Base-by-base conservation (phyloP, 64 coral and sea anemone species). In the Stichodactyla helianthus region DNA sequence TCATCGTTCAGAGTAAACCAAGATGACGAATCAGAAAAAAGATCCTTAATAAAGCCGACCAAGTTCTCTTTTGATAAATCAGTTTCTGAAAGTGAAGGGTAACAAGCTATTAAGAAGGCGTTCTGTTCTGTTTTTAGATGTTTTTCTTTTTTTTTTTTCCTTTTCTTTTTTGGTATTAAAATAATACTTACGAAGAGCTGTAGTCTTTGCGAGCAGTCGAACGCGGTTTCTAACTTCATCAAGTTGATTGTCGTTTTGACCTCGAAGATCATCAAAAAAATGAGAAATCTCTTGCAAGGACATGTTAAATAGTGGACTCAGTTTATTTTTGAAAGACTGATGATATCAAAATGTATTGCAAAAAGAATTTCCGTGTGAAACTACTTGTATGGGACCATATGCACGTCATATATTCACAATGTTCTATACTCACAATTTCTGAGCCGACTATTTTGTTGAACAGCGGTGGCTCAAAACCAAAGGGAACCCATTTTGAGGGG, bases 231-330 rank as follows among this genome's bases (percentile, higher is more conserved):
- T 53, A 0, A 52, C 1, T 20, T 51, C 52, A 0, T 51, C 16
- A 16, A 81, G 78, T 51, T 81, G 15, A 1, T 54, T n/a, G 26
- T 81, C 7, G 78, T 20, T 81, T 81, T 51, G 5, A 22, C 50
- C 52, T 54, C 78, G 78, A 81, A 81, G 14, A 20, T 81, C 50
- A 22, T 81, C 78, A 81, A 81, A 81, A 81, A 81, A 54, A n/a
- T 12, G 78, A 81, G 78, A 52, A 81, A 81, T 81, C 13, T 52
- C 53, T 81, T 81, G 78, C 35, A 81, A 23, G 14, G 78, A 81
- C 78, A 81, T 81, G 26, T 11, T 31, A 13, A 74, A 19, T 10
- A 14, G 8, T 4, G 23, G 27, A 70, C 6, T 65, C 2, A 31
- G 7, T 27, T 74, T 31, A 31, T 14, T 0, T 58, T 58, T 58